Conservation (phyloP, 2,888 invertebrate genomes). For the Pseudanteris insignis region DNA sequence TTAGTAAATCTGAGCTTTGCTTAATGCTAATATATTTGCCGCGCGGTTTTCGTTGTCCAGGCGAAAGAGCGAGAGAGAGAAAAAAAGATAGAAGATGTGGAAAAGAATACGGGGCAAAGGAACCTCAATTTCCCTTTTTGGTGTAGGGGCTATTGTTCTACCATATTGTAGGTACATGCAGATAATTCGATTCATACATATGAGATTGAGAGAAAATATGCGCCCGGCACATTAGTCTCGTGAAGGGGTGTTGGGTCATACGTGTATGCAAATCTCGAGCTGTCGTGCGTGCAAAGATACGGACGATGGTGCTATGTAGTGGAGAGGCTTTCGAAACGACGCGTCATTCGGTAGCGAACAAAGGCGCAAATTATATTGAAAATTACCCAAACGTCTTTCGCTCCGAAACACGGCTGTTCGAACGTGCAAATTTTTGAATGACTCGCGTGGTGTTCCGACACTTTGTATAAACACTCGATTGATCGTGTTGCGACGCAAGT, state of each 20-base stretch:
- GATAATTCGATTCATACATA: conserved; percentile 29
- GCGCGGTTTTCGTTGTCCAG: conserved; percentile 11
- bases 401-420: conserved; percentile 1
- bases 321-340: conserved; percentile 9
- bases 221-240: conserved; percentile 16
- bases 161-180: conserved; percentile 15
- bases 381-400: conserved; percentile 14
- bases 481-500: too few relatives aligned
- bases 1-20: conserved; percentile 16
- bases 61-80: neutral
- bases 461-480: too few relatives aligned
- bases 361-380: conserved; percentile 36
- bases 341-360: conserved; percentile 32
- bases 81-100: conserved; percentile 10
- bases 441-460: too few relatives aligned
- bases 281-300: conserved; percentile 23
- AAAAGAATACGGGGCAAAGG: conserved; percentile 25
- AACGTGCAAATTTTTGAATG: too few relatives aligned
- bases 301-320: conserved; percentile 7
- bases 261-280: conserved; percentile 21
- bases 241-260: conserved; percentile 23
- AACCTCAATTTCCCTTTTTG: conserved; percentile 47
- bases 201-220: conserved; percentile 26
- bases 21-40: conserved; percentile 18
- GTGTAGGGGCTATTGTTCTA: conserved; percentile 27